Evolutionary conservation across 2,797 vertebrate species (phyloP).

Genomic region (Gouania willdenowi): DNA sequence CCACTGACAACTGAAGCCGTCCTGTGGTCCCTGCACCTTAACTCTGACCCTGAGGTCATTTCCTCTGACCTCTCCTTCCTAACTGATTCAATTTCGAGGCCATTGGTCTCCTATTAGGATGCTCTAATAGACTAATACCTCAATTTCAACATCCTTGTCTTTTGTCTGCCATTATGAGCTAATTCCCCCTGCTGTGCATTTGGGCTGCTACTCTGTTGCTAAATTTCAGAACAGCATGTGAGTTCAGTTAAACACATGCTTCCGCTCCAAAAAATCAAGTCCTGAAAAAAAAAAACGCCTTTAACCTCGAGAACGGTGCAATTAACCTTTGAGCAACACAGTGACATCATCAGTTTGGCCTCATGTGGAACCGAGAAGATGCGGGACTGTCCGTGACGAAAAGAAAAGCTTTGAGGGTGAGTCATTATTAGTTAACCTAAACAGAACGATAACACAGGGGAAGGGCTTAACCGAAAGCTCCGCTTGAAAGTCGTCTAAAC

Average conservation of each 20-base stretch:
- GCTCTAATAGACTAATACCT: slow-evolving; percentile 40
- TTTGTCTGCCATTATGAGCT: slow-evolving; percentile 18
- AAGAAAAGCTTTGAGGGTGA: background rate
- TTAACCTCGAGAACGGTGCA: slow-evolving; percentile 23
- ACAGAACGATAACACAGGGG: slow-evolving; percentile 13
- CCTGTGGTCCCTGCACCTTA: slow-evolving; percentile 49
- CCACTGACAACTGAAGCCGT: too few species aligned
- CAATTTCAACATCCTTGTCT: slow-evolving; percentile 11
- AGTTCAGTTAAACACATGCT: slow-evolving; percentile 15
- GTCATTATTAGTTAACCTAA: slow-evolving; percentile 20
- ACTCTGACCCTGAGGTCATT: slow-evolving; percentile 67
- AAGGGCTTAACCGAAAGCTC: background rate
- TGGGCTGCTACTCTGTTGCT: background rate
- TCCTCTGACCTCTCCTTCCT: slow-evolving; percentile 76
- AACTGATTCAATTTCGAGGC: slow-evolving; percentile 75
- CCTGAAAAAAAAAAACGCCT: background rate
- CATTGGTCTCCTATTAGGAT: slow-evolving; percentile 66
- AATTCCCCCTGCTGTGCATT: slow-evolving; percentile 1
- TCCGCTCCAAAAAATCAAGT: background rate
- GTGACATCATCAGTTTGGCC: slow-evolving; percentile 10
- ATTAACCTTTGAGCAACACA: slow-evolving; percentile 29
- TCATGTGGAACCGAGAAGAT: slow-evolving; percentile 8
- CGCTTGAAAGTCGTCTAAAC: background rate
- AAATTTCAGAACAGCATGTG: slow-evolving; percentile 14
- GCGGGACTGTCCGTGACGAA: slow-evolving; percentile 9